Percentiles rank a stretch among this genome's conserved stretches.
phyloP scores from a whole-genome alignment of 2,888 invertebrate species.

The Stenurella melanura region DNA sequence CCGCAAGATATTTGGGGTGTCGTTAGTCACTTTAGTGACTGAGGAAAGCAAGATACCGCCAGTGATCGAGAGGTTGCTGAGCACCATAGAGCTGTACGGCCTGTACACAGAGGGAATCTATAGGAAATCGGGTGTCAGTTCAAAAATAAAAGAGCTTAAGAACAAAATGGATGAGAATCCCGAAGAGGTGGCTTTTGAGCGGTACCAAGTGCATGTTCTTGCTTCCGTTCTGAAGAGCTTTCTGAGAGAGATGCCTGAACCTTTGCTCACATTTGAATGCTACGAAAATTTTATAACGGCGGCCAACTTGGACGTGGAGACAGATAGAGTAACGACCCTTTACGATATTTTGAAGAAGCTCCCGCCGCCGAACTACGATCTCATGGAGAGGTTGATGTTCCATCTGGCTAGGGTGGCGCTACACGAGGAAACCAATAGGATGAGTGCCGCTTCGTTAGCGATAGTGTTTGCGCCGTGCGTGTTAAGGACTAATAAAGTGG shows the following conservation, averaged over 20 bases:
- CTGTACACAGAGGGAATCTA: conserved; percentile 95
- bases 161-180: conserved; percentile 85
- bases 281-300: conserved; percentile 96
- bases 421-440: conserved; percentile 90
- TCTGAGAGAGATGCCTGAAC: conserved; percentile 95
- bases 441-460: conserved; percentile 93
- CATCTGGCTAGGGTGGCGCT: conserved; percentile 92
- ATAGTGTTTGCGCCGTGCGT: conserved; percentile 97
- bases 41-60: conserved; percentile 88
- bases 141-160: conserved; percentile 87
- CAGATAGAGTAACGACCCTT: conserved; percentile 88
- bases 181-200: conserved; percentile 83
- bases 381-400: conserved; percentile 94
- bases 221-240: conserved; percentile 92
- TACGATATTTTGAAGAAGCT: conserved; percentile 92
- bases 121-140: conserved; percentile 91
- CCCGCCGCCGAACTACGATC: conserved; percentile 91
- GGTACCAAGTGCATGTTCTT: conserved; percentile 91
- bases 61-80: conserved; percentile 91
- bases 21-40: conserved; percentile 82
- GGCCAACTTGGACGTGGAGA: conserved; percentile 87
- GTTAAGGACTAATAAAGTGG: conserved; percentile 88
- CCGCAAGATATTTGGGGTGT: conserved; percentile 87
- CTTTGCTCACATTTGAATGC: conserved; percentile 92
- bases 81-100: conserved; percentile 93